Evolutionary conservation across 2,113 vertebrate genomes (phyloP), one percentile per base, ranked within the genome.

Genomic region (Cisticola juncidis): DNA sequence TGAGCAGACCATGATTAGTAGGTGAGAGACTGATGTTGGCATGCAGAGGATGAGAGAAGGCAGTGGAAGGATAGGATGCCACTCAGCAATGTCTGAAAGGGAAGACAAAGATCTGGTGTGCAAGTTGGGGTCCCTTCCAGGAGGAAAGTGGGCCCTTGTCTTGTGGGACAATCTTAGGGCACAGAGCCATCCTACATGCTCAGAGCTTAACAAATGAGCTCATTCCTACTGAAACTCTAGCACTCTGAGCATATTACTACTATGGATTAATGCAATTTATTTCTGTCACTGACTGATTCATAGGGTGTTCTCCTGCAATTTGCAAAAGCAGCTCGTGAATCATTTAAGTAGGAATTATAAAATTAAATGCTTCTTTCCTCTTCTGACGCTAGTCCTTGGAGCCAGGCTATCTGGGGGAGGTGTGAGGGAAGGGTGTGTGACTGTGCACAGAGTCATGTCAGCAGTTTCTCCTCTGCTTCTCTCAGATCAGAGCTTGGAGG

Each of bases 241-340:
- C 71, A 45, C 91, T 81, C 84, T 66, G 76, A 90, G 87, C 53
- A 6, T 83, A 61, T 88, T 76, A 73, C 90, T 94, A 7, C 82
- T 81, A 80, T 88, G 86, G 91, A 93, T 89, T 86, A 71, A 79
- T 86, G 84, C 69, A 71, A 82, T 84, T 91, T 80, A 77, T 74
- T 95, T 95, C 77, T 86, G 83, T 94, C 94, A 82, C 90, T 93
- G 95, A 76, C 92, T 96, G 95, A 97, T 97, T 97, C 95, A 95
- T 95, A 91, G 95, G 92, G 92, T 96, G 95, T 97, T 97, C 87
- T 90, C 95, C 71, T 73, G 88, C 85, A 92, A 86, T 95, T 91
- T 93, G 80, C 91, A 65, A 84, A 79, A 70, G 77, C 95, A 95
- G 76, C 91, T 95, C 64, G 20, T 96, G 94, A 96, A 94, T 96